These are phyloP conservation scores for Callionymus lyra DNA, from an alignment of 2,113 vertebrate species.

Conservation along the genomic window DNA sequence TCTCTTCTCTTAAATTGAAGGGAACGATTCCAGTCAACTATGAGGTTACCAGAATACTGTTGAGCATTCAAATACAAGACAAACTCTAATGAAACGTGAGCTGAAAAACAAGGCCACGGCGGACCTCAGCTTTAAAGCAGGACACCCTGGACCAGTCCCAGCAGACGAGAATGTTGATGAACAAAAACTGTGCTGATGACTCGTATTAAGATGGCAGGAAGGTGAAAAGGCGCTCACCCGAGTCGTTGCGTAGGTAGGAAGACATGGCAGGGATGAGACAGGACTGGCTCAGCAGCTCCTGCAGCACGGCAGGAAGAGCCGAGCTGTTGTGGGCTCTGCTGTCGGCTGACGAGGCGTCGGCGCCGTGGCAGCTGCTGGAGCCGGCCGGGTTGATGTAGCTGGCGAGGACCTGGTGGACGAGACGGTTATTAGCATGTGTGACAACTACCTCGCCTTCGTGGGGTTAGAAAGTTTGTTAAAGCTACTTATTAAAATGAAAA, in stretches of 20 bases:
- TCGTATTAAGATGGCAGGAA: no score
- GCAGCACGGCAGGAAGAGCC: constrained; percentile 83
- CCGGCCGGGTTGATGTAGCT: constrained; percentile 95
- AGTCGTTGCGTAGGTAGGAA: constrained; percentile 95
- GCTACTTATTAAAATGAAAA: no score
- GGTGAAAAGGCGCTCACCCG: no score
- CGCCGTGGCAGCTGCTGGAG: constrained; percentile 65
- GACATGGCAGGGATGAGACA: constrained; percentile 98
- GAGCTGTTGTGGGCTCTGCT: constrained; percentile 79
- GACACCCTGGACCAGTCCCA: no score
- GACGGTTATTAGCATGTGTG: not conserved
- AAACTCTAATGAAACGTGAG: not conserved
- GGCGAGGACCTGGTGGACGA: constrained; percentile 78
- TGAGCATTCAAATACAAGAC: constrained; percentile 1
- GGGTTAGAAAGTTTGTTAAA: no score
- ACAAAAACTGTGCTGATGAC: no score
- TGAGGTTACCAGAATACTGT: constrained; percentile 2
- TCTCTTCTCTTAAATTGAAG: no score
- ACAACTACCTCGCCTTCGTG: no score
- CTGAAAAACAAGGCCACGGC: no score
- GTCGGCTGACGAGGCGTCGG: constrained; percentile 72
- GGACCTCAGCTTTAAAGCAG: no score
- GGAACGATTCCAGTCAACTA: no score
- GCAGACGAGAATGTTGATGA: no score
- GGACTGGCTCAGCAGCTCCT: constrained; percentile 91